Conservation (phyloP, 2,113 vertebrate species). For the Sakesphorus luctuosus region DNA sequence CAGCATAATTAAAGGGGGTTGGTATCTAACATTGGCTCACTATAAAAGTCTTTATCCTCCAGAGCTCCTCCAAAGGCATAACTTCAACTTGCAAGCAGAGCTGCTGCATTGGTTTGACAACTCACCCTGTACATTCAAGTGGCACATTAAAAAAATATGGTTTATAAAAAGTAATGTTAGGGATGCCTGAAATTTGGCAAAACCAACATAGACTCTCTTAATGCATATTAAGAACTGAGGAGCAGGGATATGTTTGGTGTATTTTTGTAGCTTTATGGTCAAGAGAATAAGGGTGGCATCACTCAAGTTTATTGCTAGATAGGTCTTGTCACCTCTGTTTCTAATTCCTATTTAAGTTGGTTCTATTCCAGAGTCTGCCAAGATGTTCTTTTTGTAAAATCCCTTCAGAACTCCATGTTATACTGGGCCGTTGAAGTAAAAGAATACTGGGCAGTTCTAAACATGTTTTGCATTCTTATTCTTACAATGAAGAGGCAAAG, state of each 20-base stretch:
- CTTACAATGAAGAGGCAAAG: background rate
- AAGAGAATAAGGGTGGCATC: background rate
- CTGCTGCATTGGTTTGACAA: background rate
- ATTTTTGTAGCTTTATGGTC: background rate
- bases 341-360: background rate
- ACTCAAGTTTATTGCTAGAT: background rate
- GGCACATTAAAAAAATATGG: background rate
- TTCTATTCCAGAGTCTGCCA: background rate
- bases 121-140: background rate
- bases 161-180: background rate
- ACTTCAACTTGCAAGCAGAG: background rate
- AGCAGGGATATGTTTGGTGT: background rate
- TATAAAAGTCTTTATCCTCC: background rate
- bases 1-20: background rate
- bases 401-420: accelerated
- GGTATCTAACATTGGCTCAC: background rate
- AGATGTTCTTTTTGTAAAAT: background rate
- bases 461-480: background rate
- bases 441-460: background rate
- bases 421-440: background rate
- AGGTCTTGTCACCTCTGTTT: background rate
- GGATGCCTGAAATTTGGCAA: background rate
- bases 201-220: accelerated
- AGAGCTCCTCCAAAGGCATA: background rate
- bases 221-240: background rate